Evolutionary conservation across 1,140 invertebrate genomes (phyloP).

Genomic region (Panulirus ornatus): DNA sequence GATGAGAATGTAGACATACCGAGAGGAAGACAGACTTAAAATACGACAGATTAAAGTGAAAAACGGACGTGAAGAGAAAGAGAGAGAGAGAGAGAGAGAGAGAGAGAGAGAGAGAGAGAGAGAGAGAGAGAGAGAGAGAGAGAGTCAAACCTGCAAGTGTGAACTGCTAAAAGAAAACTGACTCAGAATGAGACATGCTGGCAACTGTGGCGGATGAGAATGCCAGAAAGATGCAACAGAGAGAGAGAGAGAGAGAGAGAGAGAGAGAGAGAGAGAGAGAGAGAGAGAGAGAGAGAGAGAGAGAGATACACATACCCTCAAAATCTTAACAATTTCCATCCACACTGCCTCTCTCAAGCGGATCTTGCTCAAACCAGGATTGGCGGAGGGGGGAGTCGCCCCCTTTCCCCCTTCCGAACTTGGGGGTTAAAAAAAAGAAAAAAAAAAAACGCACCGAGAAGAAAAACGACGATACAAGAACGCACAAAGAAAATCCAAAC

Average conservation of each 20-base stretch:
- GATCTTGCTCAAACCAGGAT: too few relatives aligned
- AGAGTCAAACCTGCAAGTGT: neutral
- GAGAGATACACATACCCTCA: too few relatives aligned
- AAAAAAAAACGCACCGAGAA: too few relatives aligned
- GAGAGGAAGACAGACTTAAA: neutral
- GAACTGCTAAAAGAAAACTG: neutral
- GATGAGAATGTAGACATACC: neutral
- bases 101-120: neutral
- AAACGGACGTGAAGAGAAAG: constrained; percentile 4
- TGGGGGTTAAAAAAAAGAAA: too few relatives aligned
- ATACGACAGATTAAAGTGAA: neutral
- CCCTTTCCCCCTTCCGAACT: too few relatives aligned
- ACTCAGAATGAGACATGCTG: neutral
- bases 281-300: neutral
- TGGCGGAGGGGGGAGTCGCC: too few relatives aligned
- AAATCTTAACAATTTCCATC: too few relatives aligned
- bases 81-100: neutral
- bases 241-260: neutral
- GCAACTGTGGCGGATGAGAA: neutral
- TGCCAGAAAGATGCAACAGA: neutral
- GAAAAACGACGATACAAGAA: too few relatives aligned
- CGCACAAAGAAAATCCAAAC: too few relatives aligned
- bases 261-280: neutral
- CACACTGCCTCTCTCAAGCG: too few relatives aligned
- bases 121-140: neutral